These are phyloP conservation scores for Allygus modestus DNA, from an alignment of 2,888 invertebrate species.

Conservation along the genomic window DNA sequence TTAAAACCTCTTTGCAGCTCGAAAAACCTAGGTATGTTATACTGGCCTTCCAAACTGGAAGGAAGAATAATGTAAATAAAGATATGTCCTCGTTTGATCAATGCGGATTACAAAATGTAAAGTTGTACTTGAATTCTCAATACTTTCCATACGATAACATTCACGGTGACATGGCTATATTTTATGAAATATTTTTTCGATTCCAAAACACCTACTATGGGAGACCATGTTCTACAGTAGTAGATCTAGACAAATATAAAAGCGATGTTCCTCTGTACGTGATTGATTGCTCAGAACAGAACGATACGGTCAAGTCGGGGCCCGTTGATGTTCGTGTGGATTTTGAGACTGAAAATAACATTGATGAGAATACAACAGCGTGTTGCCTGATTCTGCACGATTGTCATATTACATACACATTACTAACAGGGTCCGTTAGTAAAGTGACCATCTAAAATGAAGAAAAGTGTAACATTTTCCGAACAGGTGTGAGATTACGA, in stretches of 20 bases:
- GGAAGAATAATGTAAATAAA: slow-evolving; percentile 8
- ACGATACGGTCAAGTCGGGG: too few species aligned
- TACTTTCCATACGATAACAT: slow-evolving; percentile 53
- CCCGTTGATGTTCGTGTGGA: too few species aligned
- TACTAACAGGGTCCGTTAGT: too few species aligned
- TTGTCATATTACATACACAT: too few species aligned
- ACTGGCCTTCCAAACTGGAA: slow-evolving; percentile 17
- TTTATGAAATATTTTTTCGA: slow-evolving; percentile 15
- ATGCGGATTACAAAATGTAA: not conserved
- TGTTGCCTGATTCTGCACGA: too few species aligned
- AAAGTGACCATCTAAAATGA: too few species aligned
- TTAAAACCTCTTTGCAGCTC: not conserved
- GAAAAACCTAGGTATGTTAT: slow-evolving; percentile 31
- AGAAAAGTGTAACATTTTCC: too few species aligned
- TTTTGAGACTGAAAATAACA: too few species aligned
- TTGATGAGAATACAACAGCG: too few species aligned
- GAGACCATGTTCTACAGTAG: not conserved
- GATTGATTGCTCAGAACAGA: too few species aligned
- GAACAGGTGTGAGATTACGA: too few species aligned
- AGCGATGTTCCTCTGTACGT: not conserved
- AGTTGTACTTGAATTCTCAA: slow-evolving; percentile 30
- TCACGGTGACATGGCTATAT: not conserved
- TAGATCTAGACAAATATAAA: not conserved
- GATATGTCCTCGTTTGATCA: slow-evolving; percentile 13
- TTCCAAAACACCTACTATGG: slow-evolving; percentile 37